These are phyloP conservation scores for Ianthella basta DNA, from an alignment of 37 sponge, comb jelly and placozoan species.

Conservation along the genomic window DNA sequence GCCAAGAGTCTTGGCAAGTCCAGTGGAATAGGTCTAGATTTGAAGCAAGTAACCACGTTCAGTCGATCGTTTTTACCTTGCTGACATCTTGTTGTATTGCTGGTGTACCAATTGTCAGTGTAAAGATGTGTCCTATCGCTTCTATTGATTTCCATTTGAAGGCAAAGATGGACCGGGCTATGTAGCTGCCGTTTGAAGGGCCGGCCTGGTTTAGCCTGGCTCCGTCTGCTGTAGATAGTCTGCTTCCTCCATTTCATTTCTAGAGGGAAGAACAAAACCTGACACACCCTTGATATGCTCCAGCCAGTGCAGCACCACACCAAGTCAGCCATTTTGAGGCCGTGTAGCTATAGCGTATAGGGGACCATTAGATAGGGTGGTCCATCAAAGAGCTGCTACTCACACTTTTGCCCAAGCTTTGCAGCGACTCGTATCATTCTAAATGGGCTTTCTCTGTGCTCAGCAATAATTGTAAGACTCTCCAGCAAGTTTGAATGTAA, in stretches of 20 bases:
- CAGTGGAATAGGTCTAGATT: background rate
- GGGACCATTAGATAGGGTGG: no score
- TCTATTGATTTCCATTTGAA: conserved; percentile 1
- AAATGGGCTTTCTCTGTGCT: no score
- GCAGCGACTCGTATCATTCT: no score
- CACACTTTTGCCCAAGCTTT: no score
- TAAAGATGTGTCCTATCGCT: background rate
- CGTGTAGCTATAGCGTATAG: no score
- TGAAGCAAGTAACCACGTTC: background rate
- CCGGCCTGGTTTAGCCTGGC: background rate
- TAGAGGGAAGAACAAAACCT: background rate
- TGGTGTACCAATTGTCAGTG: background rate
- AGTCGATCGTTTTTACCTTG: background rate
- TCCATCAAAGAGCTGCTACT: no score
- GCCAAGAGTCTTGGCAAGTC: background rate
- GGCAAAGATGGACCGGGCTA: background rate
- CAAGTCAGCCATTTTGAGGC: no score
- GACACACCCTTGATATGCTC: background rate
- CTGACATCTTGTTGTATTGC: background rate
- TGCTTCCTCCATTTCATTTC: background rate
- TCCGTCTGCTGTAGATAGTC: background rate
- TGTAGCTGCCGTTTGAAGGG: background rate
- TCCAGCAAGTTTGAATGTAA: no score
- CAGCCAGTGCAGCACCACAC: no score
- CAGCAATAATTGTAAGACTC: no score